Evolutionary conservation across 2,888 invertebrate species (phyloP).

Genomic region (Heteromurus nitidus): DNA sequence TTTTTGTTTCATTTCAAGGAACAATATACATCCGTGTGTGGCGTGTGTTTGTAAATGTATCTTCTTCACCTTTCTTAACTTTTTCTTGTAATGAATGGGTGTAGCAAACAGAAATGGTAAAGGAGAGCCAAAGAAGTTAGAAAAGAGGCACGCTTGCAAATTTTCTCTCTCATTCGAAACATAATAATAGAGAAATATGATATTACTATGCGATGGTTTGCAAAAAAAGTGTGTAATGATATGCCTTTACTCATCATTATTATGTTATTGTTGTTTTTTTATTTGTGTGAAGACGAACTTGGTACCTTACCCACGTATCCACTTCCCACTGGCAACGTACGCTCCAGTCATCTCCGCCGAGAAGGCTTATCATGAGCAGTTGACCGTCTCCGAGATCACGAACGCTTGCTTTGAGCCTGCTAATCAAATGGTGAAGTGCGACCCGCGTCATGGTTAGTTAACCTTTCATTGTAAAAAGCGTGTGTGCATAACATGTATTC

Average conservation of each 20-base stretch:
- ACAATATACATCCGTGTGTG: too few species aligned
- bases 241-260: too few species aligned
- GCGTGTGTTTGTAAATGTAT: too few species aligned
- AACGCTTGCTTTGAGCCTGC: conserved; percentile 97
- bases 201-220: too few species aligned
- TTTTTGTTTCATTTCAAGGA: background rate
- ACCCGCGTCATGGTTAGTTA: conserved; percentile 64
- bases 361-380: conserved; percentile 87
- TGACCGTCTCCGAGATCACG: conserved; percentile 85
- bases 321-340: conserved; percentile 77
- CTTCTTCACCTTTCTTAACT: too few species aligned
- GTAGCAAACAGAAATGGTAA: background rate
- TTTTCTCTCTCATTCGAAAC: background rate
- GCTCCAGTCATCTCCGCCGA: conserved; percentile 79
- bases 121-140: too few species aligned
- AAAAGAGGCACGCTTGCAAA: conserved; percentile 2
- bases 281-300: conserved; percentile 73
- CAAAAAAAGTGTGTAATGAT: too few species aligned
- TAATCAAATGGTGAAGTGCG: conserved; percentile 84
- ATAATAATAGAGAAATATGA: conserved; percentile 1
- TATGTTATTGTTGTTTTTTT: conserved; percentile 9
- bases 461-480: background rate
- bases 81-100: background rate
- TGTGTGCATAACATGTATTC: too few species aligned
- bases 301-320: conserved; percentile 79